Conservation (phyloP, 2,797 vertebrate genomes). For the Enteromius trimaculatus region DNA sequence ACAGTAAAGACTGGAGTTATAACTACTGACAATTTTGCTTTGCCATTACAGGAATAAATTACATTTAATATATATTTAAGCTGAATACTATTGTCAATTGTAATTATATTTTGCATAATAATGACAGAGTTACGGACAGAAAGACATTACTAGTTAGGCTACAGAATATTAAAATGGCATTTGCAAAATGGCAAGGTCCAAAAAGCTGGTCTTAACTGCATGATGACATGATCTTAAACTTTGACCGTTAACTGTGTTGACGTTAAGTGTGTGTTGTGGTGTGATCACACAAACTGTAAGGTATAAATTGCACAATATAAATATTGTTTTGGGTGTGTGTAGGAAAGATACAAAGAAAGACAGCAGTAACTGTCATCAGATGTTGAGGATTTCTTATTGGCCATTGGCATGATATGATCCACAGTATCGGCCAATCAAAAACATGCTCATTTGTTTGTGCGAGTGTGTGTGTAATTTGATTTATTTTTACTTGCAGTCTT, state of each 20-base stretch:
- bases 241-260: conserved; percentile 2
- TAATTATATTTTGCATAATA: not conserved
- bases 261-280: conserved; percentile 7
- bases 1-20: not conserved
- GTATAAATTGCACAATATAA: conserved; percentile 17
- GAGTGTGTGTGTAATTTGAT: not conserved
- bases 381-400: conserved; percentile 52
- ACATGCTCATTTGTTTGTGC: not conserved
- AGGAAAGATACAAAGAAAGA: conserved; percentile 15
- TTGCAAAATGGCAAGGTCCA: not conserved
- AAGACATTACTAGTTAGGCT: not conserved
- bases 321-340: conserved; percentile 51
- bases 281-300: conserved; percentile 13
- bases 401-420: conserved; percentile 52
- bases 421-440: conserved; percentile 49
- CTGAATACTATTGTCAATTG: not conserved
- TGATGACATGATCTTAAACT: not conserved
- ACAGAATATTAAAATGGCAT: not conserved
- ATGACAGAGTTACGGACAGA: not conserved
- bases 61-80: too few relatives aligned
- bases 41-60: not conserved
- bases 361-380: conserved; percentile 47
- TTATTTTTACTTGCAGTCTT: not conserved
- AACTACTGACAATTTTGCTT: not conserved
- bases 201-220: not conserved